Evolutionary conservation across 30 jellyfish, hydroid and myxozoan species (phyloP).

Genomic region (Turritopsis dohrnii): DNA sequence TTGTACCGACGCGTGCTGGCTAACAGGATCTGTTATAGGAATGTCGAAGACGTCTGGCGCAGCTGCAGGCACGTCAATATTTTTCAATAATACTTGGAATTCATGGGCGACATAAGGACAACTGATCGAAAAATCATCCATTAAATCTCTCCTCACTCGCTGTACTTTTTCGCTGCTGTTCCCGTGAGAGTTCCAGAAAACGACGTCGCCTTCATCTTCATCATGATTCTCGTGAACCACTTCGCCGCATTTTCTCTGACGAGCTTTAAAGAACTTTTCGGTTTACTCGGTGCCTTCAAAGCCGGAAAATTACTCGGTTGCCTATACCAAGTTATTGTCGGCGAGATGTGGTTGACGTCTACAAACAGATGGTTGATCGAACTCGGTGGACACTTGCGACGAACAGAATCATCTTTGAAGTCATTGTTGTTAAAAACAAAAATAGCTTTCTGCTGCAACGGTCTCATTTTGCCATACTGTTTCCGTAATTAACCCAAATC

Average conservation of each 20-base stretch:
- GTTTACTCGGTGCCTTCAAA: constrained; percentile 25
- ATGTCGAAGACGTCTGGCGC: background rate
- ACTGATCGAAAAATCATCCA: background rate
- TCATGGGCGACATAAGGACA: constrained; percentile 26
- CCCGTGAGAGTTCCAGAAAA: background rate
- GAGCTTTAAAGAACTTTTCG: background rate
- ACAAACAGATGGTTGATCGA: constrained; percentile 81
- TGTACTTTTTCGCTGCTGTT: background rate
- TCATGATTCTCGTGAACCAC: constrained; percentile 9
- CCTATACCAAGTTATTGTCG: constrained; percentile 20
- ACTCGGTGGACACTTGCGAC: constrained; percentile 41
- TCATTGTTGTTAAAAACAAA: constrained; percentile 67
- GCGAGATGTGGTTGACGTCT: constrained; percentile 52
- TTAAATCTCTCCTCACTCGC: background rate
- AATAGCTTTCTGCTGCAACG: constrained; percentile 70
- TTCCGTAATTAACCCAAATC: constrained; percentile 48
- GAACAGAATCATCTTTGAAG: constrained; percentile 38
- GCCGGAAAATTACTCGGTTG: constrained; percentile 27
- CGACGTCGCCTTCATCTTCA: background rate
- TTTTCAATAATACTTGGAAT: background rate
- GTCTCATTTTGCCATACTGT: constrained; percentile 83
- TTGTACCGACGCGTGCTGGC: background rate
- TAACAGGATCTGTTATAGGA: background rate
- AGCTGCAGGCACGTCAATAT: constrained; percentile 14
- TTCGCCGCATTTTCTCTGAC: constrained; percentile 10